These are phyloP conservation scores for Capitulum mitella DNA, from an alignment of 2,888 invertebrate genomes.

Conservation along the genomic window DNA sequence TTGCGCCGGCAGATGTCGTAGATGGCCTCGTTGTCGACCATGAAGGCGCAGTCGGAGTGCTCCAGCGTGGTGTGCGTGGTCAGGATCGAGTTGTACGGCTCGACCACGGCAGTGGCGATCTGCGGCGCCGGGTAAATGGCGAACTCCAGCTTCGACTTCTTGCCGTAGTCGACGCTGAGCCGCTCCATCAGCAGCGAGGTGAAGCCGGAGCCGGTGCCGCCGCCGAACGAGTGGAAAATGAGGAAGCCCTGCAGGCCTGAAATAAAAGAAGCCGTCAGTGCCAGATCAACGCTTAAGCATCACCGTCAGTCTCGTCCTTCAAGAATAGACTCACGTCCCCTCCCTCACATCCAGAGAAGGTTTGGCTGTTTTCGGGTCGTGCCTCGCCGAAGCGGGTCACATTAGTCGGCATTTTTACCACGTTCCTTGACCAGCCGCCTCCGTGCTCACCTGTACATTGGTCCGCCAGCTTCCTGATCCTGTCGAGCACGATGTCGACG, in stretches of 20 bases:
- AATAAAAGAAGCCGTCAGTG: neutral
- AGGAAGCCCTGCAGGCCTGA: slow-evolving; percentile 63
- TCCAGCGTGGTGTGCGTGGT: slow-evolving; percentile 52
- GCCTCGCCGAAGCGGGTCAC: no score
- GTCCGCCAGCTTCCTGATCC: slow-evolving; percentile 47
- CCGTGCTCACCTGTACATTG: slow-evolving; percentile 47
- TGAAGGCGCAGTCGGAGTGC: slow-evolving; percentile 50
- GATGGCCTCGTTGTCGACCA: slow-evolving; percentile 54
- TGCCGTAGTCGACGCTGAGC: slow-evolving; percentile 71
- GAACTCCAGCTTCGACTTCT: slow-evolving; percentile 80
- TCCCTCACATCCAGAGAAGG: no score
- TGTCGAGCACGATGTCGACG: slow-evolving; percentile 47
- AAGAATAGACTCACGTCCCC: no score
- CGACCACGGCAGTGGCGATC: slow-evolving; percentile 50
- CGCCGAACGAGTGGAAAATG: slow-evolving; percentile 80
- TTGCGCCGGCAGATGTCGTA: slow-evolving; percentile 84
- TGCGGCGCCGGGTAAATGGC: slow-evolving; percentile 80
- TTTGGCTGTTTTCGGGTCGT: no score
- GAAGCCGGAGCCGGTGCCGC: slow-evolving; percentile 82
- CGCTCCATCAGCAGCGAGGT: slow-evolving; percentile 80
- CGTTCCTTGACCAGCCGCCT: no score
- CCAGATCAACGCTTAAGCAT: no score
- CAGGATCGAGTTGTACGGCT: slow-evolving; percentile 52
- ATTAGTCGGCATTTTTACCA: no score
- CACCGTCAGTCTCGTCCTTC: no score